Conservation (phyloP, 2,113 vertebrate species). For the Lasiurus cinereus region DNA sequence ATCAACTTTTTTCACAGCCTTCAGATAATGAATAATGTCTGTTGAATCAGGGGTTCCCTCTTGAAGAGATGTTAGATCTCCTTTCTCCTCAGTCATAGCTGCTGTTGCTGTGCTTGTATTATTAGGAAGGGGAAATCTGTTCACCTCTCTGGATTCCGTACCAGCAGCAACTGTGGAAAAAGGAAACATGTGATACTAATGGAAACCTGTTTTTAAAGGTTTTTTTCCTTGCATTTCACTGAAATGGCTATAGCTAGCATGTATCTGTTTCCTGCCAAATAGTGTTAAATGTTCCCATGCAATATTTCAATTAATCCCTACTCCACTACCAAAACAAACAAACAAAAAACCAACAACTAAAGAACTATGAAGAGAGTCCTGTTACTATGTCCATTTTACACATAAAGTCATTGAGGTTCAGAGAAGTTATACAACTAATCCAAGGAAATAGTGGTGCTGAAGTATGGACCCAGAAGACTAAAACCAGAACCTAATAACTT, state of each 20-base stretch:
- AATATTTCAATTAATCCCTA: neutral
- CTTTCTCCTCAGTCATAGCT: constrained; percentile 43
- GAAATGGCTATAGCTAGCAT: neutral
- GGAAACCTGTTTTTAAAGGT: neutral
- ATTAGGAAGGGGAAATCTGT: constrained; percentile 52
- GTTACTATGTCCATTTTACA: neutral
- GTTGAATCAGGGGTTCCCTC: neutral
- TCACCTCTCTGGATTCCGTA: constrained; percentile 58
- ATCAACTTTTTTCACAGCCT: neutral
- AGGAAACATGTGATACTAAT: constrained; percentile 61
- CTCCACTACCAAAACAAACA: neutral
- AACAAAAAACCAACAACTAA: neutral
- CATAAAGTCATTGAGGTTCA: neutral
- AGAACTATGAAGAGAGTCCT: neutral
- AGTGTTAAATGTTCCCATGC: neutral
- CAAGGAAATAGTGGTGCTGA: neutral
- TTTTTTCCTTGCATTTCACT: neutral
- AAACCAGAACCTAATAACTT: neutral
- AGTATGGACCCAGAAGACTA: neutral
- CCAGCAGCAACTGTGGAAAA: constrained; percentile 65
- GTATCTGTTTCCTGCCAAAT: neutral
- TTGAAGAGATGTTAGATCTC: constrained; percentile 49
- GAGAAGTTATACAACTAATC: neutral
- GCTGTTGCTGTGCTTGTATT: constrained; percentile 12
- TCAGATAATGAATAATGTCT: constrained; percentile 12